Conservation (phyloP, 2,113 vertebrate species). For the Heliornis fulica region DNA sequence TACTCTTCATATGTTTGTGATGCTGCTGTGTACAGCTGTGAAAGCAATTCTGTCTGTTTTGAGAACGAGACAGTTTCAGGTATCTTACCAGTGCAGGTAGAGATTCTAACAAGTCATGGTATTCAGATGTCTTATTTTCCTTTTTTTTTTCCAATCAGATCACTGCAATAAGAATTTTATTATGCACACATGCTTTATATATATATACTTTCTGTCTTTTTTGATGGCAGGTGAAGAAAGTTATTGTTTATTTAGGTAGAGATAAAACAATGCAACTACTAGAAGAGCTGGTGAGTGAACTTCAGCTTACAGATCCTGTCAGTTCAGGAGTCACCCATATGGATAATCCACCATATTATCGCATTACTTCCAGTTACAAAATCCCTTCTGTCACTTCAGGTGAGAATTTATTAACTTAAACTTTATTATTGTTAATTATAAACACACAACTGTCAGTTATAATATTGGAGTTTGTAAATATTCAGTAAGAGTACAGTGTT, state of each 20-base stretch:
- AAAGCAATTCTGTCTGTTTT: background rate
- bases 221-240: slow-evolving; percentile 89
- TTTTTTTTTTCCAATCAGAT: background rate
- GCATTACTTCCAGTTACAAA: slow-evolving; percentile 94
- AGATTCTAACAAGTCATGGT: background rate
- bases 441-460: background rate
- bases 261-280: slow-evolving; percentile 98
- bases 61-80: background rate
- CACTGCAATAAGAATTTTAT: background rate
- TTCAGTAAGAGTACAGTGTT: background rate
- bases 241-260: slow-evolving; percentile 97
- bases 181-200: background rate
- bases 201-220: background rate
- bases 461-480: background rate
- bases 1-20: background rate
- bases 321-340: slow-evolving; percentile 95
- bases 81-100: background rate
- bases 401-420: slow-evolving; percentile 53
- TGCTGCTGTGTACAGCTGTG: background rate
- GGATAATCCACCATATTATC: slow-evolving; percentile 98
- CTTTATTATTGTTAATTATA: background rate
- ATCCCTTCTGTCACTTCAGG: slow-evolving; percentile 98
- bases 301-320: slow-evolving; percentile 92
- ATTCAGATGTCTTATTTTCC: background rate
- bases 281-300: slow-evolving; percentile 93